A percentile compares a stretch with the other conserved stretches of the same genome.
phyloP scores from a whole-genome alignment of 2,113 vertebrate genomes.

The Taurulus bubalis region DNA sequence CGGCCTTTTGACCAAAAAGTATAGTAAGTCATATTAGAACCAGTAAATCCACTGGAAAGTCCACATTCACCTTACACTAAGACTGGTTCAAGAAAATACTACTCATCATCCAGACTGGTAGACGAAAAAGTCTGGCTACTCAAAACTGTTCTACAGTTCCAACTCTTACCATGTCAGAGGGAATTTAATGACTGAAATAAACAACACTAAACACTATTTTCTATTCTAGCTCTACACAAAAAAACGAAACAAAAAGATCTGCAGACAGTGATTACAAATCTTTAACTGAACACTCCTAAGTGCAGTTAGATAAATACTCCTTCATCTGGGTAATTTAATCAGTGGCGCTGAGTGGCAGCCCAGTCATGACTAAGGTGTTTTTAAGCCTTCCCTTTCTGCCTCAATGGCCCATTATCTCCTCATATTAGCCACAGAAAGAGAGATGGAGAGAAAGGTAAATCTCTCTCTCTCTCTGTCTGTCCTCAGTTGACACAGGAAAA shows the following conservation, averaged over 20 bases:
- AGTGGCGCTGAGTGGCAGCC: slow-evolving; percentile 35
- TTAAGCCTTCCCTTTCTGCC: slow-evolving; percentile 58
- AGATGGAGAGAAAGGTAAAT: slow-evolving; percentile 10
- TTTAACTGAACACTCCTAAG: slow-evolving; percentile 40
- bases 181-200: slow-evolving; percentile 11
- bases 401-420: slow-evolving; percentile 66
- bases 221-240: neutral
- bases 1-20: neutral
- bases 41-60: neutral
- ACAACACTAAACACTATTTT: slow-evolving; percentile 15
- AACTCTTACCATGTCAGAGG: slow-evolving; percentile 1
- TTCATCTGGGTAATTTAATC: slow-evolving; percentile 61
- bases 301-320: slow-evolving; percentile 51
- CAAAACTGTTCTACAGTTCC: neutral
- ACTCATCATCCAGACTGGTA: neutral
- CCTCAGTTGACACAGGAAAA: slow-evolving; percentile 46
- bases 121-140: neutral
- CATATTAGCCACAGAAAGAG: slow-evolving; percentile 52
- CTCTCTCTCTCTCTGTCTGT: slow-evolving; percentile 31
- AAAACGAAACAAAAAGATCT: slow-evolving; percentile 6
- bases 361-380: slow-evolving; percentile 67
- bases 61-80: neutral
- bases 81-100: neutral
- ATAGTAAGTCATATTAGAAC: neutral
- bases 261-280: slow-evolving; percentile 47